Evolutionary conservation across 35 echinoderm and acorn worm genomes (phyloP).

Genomic region (Heliocidaris erythrogramma): DNA sequence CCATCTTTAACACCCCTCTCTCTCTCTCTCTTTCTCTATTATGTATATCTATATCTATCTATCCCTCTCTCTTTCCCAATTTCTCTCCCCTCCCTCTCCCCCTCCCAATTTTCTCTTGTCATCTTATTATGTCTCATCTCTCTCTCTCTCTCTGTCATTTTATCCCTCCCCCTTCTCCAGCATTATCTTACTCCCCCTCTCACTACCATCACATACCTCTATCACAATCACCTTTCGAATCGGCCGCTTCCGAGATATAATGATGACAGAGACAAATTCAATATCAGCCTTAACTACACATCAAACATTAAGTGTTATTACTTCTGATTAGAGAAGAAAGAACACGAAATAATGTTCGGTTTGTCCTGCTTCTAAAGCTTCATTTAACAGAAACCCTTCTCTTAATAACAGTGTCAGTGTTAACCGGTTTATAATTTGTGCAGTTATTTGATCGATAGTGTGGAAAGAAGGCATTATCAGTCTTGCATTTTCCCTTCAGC

Average conservation of each 20-base stretch:
- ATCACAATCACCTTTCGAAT: not conserved
- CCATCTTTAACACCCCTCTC: too few relatives aligned
- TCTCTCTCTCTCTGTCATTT: too few relatives aligned
- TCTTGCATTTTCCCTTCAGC: not conserved
- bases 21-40: not conserved
- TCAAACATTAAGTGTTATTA: not conserved
- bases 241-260: not conserved
- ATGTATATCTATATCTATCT: not conserved
- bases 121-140: too few relatives aligned
- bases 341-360: not conserved
- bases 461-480: not conserved
- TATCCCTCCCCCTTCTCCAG: not conserved
- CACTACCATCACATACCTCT: too few relatives aligned
- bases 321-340: constrained; percentile 8
- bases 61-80: not conserved
- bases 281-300: not conserved
- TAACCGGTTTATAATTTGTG: not conserved
- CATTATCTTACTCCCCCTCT: too few relatives aligned
- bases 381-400: too few relatives aligned
- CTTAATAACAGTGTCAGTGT: not conserved
- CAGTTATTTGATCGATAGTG: not conserved
- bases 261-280: not conserved
- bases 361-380: not conserved
- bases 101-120: too few relatives aligned
- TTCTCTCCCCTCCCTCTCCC: not conserved